These are phyloP conservation scores for Batillaria attramentaria DNA, from an alignment of 1,140 invertebrate genomes.

Conservation along the genomic window DNA sequence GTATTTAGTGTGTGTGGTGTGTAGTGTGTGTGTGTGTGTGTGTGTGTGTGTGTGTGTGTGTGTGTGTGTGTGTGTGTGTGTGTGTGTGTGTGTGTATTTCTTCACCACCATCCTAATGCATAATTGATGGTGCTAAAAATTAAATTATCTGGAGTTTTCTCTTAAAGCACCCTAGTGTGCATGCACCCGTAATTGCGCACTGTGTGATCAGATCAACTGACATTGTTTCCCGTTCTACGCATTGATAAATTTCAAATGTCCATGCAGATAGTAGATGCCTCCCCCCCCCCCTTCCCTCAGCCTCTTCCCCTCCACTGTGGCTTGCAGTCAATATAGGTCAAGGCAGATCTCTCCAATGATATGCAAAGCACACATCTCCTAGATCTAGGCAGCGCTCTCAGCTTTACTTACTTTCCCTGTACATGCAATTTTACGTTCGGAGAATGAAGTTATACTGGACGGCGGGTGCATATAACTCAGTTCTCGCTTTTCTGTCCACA, in stretches of 20 bases:
- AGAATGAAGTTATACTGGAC: background rate
- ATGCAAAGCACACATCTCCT: constrained; percentile 10
- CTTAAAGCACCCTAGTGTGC: background rate
- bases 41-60: constrained; percentile 22
- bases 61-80: constrained; percentile 7
- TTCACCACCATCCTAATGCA: background rate
- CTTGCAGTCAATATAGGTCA: background rate
- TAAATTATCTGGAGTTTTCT: background rate
- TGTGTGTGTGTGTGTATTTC: background rate
- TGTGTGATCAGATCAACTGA: background rate
- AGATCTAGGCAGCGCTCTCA: too few relatives aligned
- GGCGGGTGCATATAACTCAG: background rate
- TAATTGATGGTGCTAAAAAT: background rate
- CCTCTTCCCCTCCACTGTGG: too few relatives aligned
- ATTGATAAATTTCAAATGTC: background rate
- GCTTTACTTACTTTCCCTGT: too few relatives aligned
- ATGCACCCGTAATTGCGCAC: background rate
- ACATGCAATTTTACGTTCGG: too few relatives aligned
- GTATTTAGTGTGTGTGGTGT: background rate
- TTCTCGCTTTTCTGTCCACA: constrained; percentile 4
- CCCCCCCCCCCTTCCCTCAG: too few relatives aligned
- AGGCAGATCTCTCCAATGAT: background rate
- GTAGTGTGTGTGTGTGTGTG: background rate
- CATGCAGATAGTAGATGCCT: too few relatives aligned
- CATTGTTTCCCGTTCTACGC: background rate